These are phyloP conservation scores for Argyra leucocephala DNA, from an alignment of 2,888 invertebrate genomes.

Conservation along the genomic window DNA sequence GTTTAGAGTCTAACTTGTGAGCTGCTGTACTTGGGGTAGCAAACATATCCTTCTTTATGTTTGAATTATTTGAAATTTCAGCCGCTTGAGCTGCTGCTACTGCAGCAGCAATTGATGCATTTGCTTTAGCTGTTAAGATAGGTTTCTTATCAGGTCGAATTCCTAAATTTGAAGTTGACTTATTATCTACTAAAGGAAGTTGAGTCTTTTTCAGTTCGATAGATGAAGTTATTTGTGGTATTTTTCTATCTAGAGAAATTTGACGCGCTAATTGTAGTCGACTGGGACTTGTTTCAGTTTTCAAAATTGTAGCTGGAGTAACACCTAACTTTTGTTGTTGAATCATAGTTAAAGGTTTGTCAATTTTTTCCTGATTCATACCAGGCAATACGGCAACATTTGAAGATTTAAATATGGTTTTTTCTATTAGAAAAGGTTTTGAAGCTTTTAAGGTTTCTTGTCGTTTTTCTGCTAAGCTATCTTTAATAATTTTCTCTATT, in stretches of 20 bases:
- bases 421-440: conserved; percentile 26
- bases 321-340: conserved; percentile 12
- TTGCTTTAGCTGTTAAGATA: conserved; percentile 15
- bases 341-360: conserved; percentile 23
- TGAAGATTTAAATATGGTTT: conserved; percentile 16
- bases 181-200: not conserved
- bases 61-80: not conserved
- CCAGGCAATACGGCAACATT: conserved; percentile 22
- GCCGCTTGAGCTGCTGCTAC: conserved; percentile 25
- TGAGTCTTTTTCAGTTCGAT: not conserved
- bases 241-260: not conserved
- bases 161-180: not conserved
- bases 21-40: not conserved
- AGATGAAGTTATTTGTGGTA: not conserved
- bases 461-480: conserved; percentile 31
- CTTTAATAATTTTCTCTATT: conserved; percentile 35
- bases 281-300: conserved; percentile 17
- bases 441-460: conserved; percentile 30
- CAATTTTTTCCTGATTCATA: conserved; percentile 21
- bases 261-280: conserved; percentile 10
- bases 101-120: conserved; percentile 26
- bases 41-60: not conserved
- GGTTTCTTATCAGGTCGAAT: conserved; percentile 10
- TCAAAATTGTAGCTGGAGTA: conserved; percentile 13
- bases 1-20: conserved; percentile 13